Base-by-base conservation (phyloP, 2,113 vertebrate species). In the Callionymus lyra region DNA sequence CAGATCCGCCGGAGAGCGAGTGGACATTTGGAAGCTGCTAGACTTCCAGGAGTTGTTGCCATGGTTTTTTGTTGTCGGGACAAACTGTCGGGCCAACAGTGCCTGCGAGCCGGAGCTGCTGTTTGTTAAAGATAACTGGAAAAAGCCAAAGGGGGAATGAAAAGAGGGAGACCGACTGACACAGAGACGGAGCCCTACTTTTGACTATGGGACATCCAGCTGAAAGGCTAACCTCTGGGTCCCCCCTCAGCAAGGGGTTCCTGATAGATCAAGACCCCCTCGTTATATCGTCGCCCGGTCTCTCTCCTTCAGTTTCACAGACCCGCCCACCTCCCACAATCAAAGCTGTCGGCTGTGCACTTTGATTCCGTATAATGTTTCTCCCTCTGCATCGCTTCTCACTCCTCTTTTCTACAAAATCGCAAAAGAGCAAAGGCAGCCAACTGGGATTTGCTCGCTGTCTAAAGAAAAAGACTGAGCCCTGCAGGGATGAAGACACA, bases 61-160 rank as follows among this genome's bases (percentile, higher is more conserved):
- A 80, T 82, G 72, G 69, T 61, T 66, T 79, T 75, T 71, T 75
- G 69, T 72, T 79, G 67, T 81, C 48, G 63, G 72, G 60, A 79
- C 77, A 81, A 80, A 83, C 72, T 71, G 76, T 72, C 53, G 68
- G n/a, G 64, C 77, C 78, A 5, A 27, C 21, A 74, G 75, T 73
- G 76, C 70, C 74, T 67, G 71, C 63, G 63, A 53, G 79, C 60
- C 77, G 66, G 65, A 56, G 59, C 70, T 81, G 69, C 75, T 82
- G 78, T 80, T 84, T 81, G 76, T 74, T 77, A 75, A 77, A 77
- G 78, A 82, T 82, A 80, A 82, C 70, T 80, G 65, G 68, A 66
- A 64, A 69, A 77, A 68, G 78, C 65, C 52, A 63, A 54, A 73
- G 68, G 68, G 63, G 44, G 18, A 50, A 52, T 59, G 55, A 58